Base-by-base conservation (phyloP, 2,888 invertebrate species). In the Scaptomyza reducta region DNA sequence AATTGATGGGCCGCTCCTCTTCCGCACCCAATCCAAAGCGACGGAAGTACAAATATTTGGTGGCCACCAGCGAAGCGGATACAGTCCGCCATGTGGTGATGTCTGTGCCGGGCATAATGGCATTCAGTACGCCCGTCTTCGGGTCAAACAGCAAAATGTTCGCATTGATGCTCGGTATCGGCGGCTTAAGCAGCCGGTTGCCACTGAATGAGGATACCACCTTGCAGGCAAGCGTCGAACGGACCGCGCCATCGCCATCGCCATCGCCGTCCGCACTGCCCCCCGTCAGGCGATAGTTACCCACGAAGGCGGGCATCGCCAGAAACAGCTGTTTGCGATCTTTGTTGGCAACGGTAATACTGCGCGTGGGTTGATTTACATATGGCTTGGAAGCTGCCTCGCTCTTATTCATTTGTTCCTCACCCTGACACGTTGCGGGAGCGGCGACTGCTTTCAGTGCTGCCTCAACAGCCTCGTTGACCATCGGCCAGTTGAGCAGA, bases 41-140 rank as follows among this genome's bases (percentile, higher is more conserved):
- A 1, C 77, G 66, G 22, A 90, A 89, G 75, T 91, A 92, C 4
- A 94, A 86, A 79, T 93, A 89, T 76, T 93, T 93, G 2, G 94
- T 94, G 10, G 94, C 93, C 1, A 93, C 92, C 46, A 92, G 89
- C 0, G 94, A 94, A 3, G 94, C 93, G n/a, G 93, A 92, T 0
- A 93, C 93, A 1, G 94, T 94, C 66, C 94, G 91, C 93, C 93
- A 93, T 0, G 92, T 92, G 6, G 94, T 94, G 18, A 94, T 93
- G 60, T 92, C 92, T 1, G 92, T 93, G 16, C 91, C 94, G 54
- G 92, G 93, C 76, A 94, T 89, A 6, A 93, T 91, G 60, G 91
- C 91, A 74, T 91, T 86, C 45, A 93, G 70, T 70, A 89, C 78
- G 1, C 93, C 93, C 0, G 92, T 93, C 11, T 79, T 45, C 4